These are phyloP conservation scores for Dryococelus australis DNA, from an alignment of 2,888 invertebrate genomes.

Conservation along the genomic window DNA sequence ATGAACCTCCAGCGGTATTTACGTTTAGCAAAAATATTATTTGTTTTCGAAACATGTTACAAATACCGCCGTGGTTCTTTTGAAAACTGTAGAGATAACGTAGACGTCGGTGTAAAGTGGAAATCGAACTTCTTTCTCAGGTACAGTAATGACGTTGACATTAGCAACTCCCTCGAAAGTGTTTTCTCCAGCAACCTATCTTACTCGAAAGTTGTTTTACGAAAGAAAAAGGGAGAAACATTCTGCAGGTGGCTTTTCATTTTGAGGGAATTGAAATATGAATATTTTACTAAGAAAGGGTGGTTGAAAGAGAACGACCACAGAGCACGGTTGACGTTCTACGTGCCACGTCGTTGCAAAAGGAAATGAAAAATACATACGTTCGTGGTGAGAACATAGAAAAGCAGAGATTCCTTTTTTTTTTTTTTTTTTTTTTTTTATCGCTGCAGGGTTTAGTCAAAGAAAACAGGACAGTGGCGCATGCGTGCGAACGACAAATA, in stretches of 20 bases:
- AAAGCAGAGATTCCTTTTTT: not conserved
- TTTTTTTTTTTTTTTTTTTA: not conserved
- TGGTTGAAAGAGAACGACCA: not conserved
- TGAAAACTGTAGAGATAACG: no score
- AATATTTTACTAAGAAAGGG: not conserved
- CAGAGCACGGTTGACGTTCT: not conserved
- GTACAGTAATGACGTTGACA: not conserved
- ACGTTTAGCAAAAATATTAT: no score
- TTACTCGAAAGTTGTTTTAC: not conserved
- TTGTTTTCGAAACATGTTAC: no score
- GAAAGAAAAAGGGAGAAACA: not conserved
- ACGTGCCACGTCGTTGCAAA: not conserved
- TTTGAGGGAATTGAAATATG: constrained; percentile 3
- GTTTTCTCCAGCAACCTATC: not conserved
- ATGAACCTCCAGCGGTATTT: no score
- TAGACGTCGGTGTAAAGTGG: not conserved
- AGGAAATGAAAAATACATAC: constrained; percentile 16
- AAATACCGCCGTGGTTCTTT: no score
- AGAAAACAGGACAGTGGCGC: not conserved
- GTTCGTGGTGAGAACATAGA: not conserved
- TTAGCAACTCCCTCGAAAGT: not conserved
- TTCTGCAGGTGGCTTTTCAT: not conserved
- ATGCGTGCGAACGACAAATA: not conserved
- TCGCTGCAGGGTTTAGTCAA: not conserved
- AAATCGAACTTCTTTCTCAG: not conserved